phyloP scores from a whole-genome alignment of 2,113 vertebrate genomes.

The Prunella fulvescens region DNA sequence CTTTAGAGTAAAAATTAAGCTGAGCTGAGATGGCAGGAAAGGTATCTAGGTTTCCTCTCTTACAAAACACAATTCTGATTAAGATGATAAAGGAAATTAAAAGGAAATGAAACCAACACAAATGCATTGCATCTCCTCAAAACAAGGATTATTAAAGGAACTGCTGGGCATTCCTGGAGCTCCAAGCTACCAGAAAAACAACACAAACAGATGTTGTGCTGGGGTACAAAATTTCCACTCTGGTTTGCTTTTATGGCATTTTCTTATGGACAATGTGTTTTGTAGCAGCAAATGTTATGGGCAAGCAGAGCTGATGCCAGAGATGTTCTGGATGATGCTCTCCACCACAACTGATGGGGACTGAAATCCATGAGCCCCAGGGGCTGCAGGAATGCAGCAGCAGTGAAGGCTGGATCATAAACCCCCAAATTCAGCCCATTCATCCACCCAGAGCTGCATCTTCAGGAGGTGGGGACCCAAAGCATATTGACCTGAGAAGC shows the following conservation, averaged over 20 bases:
- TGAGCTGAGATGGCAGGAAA: neutral
- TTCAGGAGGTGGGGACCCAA: neutral
- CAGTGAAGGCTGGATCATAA: neutral
- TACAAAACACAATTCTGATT: neutral
- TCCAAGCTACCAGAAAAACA: neutral
- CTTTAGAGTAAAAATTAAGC: neutral
- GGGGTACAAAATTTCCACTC: neutral
- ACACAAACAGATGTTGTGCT: neutral
- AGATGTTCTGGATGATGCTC: neutral
- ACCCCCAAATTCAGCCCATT: neutral
- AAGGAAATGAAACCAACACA: constrained; percentile 63
- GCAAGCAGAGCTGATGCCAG: neutral
- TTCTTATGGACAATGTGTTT: neutral
- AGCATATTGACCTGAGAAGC: neutral
- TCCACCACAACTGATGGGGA: neutral
- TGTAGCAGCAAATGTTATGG: accelerated
- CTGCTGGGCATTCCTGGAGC: constrained; percentile 38
- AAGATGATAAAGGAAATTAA: constrained; percentile 28
- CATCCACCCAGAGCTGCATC: neutral
- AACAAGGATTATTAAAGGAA: constrained; percentile 54
- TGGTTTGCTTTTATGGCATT: neutral
- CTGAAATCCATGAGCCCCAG: neutral
- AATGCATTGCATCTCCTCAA: neutral
- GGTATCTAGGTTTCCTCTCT: neutral
- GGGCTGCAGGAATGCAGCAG: neutral